phyloP scores from a whole-genome alignment of 2,888 invertebrate species.

The Furcula furcula region DNA sequence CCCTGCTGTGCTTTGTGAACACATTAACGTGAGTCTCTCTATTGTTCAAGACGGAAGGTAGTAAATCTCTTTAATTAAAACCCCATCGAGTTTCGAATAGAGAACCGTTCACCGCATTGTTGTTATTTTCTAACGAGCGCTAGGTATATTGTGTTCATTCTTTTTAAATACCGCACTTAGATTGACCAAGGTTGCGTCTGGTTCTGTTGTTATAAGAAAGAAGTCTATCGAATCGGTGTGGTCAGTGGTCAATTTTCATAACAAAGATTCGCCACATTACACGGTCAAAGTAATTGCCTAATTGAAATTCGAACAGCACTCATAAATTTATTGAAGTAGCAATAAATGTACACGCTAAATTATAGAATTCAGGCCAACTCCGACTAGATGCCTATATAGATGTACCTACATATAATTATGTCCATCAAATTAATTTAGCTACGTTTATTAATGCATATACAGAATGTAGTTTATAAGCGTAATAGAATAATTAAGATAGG shows the following conservation, averaged over 20 bases:
- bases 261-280: neutral
- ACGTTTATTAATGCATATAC: too few relatives aligned
- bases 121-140: constrained; percentile 43
- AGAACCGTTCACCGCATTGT: constrained; percentile 45
- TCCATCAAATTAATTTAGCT: too few relatives aligned
- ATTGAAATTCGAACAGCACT: too few relatives aligned
- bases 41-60: constrained; percentile 59
- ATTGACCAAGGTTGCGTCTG: constrained; percentile 4
- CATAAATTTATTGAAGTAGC: too few relatives aligned
- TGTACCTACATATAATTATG: too few relatives aligned
- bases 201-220: neutral
- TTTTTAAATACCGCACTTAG: constrained; percentile 3
- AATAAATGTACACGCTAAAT: too few relatives aligned
- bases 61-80: constrained; percentile 49
- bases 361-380: too few relatives aligned
- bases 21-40: constrained; percentile 41
- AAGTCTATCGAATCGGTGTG: neutral
- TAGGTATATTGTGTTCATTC: constrained; percentile 39
- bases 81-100: constrained; percentile 35
- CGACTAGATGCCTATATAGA: too few relatives aligned
- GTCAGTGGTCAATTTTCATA: neutral
- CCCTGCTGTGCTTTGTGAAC: constrained; percentile 46
- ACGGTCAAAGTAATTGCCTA: too few relatives aligned
- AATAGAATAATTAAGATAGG: neutral
- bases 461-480: too few relatives aligned